These are phyloP conservation scores for Blera fallax DNA, from an alignment of 2,888 invertebrate species.

Conservation along the genomic window DNA sequence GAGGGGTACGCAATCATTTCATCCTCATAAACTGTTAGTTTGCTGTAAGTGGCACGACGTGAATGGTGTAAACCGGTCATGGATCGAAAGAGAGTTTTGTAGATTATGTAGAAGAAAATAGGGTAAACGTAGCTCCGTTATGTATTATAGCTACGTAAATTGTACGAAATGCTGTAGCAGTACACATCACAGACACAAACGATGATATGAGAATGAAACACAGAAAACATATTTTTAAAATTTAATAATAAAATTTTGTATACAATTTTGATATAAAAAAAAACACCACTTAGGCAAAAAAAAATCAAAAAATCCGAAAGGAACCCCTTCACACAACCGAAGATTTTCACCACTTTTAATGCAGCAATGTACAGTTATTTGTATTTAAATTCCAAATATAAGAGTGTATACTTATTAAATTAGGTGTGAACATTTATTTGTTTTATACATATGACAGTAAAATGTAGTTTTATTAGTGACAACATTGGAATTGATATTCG, in stretches of 20 bases:
- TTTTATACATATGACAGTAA: slow-evolving; percentile 42
- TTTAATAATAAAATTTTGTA: slow-evolving; percentile 8
- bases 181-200: slow-evolving; percentile 27
- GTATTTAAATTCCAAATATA: not conserved
- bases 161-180: slow-evolving; percentile 75
- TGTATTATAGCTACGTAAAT: slow-evolving; percentile 75
- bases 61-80: not conserved
- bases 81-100: slow-evolving; percentile 24
- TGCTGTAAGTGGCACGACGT: slow-evolving; percentile 36
- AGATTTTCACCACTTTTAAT: slow-evolving; percentile 26
- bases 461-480: slow-evolving; percentile 47
- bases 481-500: slow-evolving; percentile 27
- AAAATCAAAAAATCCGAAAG: not conserved
- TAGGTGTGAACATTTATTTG: slow-evolving; percentile 16
- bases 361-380: slow-evolving; percentile 1
- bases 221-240: slow-evolving; percentile 41
- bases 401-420: not conserved
- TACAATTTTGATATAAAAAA: slow-evolving; percentile 13
- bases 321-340: slow-evolving; percentile 68
- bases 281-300: slow-evolving; percentile 7
- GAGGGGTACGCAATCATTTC: slow-evolving; percentile 46
- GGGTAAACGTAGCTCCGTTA: slow-evolving; percentile 43
- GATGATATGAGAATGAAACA: slow-evolving; percentile 64
- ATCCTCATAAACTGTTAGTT: slow-evolving; percentile 41
- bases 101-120: slow-evolving; percentile 39